Conservation (phyloP, 2,797 vertebrate species). For the Silurus aristotelis region DNA sequence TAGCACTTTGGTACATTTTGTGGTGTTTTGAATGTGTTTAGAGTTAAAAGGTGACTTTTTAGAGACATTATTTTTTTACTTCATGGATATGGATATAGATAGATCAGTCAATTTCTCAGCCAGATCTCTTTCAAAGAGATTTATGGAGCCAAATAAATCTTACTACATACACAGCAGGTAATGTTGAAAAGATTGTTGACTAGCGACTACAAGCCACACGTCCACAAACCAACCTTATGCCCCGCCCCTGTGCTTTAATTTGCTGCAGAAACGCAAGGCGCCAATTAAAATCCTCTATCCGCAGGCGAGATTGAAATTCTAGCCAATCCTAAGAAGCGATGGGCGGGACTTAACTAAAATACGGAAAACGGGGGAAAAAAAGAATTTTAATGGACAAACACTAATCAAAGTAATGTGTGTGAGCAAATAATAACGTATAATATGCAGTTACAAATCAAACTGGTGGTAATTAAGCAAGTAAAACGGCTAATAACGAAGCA, state of each 20-base stretch:
- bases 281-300: background rate
- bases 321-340: background rate
- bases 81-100: no score
- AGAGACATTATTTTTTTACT: no score
- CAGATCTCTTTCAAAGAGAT: background rate
- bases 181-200: no score
- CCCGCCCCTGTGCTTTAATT: background rate
- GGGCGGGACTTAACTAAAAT: background rate
- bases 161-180: background rate
- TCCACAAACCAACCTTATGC: constrained; percentile 4
- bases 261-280: background rate
- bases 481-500: background rate
- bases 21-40: background rate
- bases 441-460: background rate
- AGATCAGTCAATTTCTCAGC: background rate
- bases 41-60: no score
- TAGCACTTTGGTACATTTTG: background rate
- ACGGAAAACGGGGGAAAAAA: background rate
- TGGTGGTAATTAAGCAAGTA: background rate
- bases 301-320: background rate
- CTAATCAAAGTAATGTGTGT: background rate
- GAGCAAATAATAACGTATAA: background rate
- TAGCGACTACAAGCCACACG: background rate
- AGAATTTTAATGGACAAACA: background rate
- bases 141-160: background rate